phyloP scores from a whole-genome alignment of 1,140 invertebrate genomes.

The Elymnias hypermnestra region DNA sequence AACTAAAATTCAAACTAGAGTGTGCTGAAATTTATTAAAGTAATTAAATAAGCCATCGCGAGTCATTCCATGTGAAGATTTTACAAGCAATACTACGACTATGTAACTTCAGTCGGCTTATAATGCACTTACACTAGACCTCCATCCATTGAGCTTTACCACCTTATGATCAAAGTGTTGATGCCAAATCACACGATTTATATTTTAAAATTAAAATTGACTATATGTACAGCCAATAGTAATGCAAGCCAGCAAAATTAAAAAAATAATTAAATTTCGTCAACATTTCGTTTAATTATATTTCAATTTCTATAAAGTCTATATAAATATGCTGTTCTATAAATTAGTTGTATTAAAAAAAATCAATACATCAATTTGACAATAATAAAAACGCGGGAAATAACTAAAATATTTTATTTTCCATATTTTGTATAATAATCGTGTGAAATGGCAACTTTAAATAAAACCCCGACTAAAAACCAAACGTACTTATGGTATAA shows the following conservation, averaged over 20 bases:
- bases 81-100: slow-evolving; percentile 19
- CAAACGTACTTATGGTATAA: neutral
- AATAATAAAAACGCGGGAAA: neutral
- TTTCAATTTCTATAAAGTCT: too few species aligned
- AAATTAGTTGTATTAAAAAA: too few species aligned
- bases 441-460: neutral
- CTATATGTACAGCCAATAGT: too few species aligned
- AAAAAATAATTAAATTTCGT: too few species aligned
- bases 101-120: slow-evolving; percentile 28
- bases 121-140: slow-evolving; percentile 25
- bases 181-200: slow-evolving; percentile 3
- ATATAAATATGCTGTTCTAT: too few species aligned
- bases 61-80: slow-evolving; percentile 12
- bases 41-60: slow-evolving; percentile 20
- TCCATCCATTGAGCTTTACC: slow-evolving; percentile 22
- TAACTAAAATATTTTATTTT: neutral
- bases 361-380: too few species aligned
- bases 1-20: too few species aligned
- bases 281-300: too few species aligned
- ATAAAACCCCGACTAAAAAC: neutral
- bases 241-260: too few species aligned
- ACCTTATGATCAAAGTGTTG: neutral
- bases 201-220: too few species aligned
- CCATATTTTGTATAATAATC: too few species aligned
- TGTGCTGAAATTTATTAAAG: too few species aligned